Base-by-base conservation (phyloP, 2,888 invertebrate species). In the Acholoe squamosa region DNA sequence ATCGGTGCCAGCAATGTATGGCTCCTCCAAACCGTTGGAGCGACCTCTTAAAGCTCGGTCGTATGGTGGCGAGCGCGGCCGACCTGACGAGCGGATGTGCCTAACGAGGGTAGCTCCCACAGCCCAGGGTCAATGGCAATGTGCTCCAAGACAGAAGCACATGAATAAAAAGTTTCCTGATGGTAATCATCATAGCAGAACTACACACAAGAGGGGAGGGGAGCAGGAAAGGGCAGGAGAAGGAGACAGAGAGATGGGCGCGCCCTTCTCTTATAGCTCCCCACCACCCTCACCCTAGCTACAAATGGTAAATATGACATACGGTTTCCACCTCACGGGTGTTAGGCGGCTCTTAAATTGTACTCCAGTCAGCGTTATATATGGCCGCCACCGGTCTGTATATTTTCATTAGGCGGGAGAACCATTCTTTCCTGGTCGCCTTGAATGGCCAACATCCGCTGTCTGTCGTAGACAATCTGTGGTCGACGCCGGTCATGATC, bases 361-460 rank as follows among this genome's bases (percentile, higher is more conserved):
- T 33, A 56, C 86, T 86, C 54, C 28, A 86, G 86, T 86, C 86
- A 56, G 54, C 54, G 19, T 86, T 86, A 86, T 86, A 28, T 86
- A 86, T 54, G 28, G 56, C 52, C 54, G 31, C n/a, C 16, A 14
- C 31, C 7, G 28, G 54, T 25, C 86, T 52, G 86, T 86, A 86
- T 86, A 86, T 86, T 86, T 86, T 86, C 86, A 86, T 86, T 86
- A 86, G 86, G 86, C 86, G n/a, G 86, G 22, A 25, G 33, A 54
- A 28, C 86, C 86, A 56, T 54, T 86, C 86, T 86, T 86, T 54
- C 86, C 86, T 86, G 54, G 28, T 28, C 86, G 86, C 52, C 86
- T 86, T 86, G 54, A 86, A 86, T 86, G 86, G 86, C 54, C 19
- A 52, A 86, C 86, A 86, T 86, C 86, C 86, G 86, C 86, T 56